These are phyloP conservation scores for Chionis minor DNA, from an alignment of 2,113 vertebrate species.

Conservation along the genomic window DNA sequence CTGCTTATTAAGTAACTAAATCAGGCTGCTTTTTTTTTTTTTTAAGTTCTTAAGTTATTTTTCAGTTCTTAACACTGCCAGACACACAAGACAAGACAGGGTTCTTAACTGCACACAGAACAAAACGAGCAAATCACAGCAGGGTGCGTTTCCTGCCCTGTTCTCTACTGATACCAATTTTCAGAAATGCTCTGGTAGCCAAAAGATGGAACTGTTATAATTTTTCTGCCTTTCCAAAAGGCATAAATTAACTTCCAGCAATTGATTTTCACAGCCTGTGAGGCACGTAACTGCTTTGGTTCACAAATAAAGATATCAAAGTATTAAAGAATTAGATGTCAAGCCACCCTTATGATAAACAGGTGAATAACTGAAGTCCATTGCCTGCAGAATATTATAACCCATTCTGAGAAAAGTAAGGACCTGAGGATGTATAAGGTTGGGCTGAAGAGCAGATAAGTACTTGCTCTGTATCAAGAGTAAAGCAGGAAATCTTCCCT, in stretches of 20 bases:
- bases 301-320: not conserved
- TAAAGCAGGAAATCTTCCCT: not conserved
- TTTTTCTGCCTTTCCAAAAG: not conserved
- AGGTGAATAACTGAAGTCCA: not conserved
- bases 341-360: not conserved
- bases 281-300: not conserved
- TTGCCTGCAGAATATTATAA: not conserved
- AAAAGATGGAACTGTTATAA: not conserved
- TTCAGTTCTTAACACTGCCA: not conserved
- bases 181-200: not conserved
- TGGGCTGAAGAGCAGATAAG: not conserved
- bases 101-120: not conserved
- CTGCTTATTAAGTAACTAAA: not conserved
- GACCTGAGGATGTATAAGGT: not conserved
- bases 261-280: not conserved
- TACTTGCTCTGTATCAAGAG: not conserved
- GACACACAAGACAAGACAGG: not conserved
- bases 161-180: not conserved
- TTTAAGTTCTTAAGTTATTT: not conserved
- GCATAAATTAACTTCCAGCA: not conserved
- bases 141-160: not conserved
- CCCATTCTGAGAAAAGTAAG: not conserved
- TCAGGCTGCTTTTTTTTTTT: not conserved
- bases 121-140: not conserved
- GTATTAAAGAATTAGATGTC: not conserved